Evolutionary conservation across 2,888 invertebrate species (phyloP).

Genomic region (Cheilosia soror): DNA sequence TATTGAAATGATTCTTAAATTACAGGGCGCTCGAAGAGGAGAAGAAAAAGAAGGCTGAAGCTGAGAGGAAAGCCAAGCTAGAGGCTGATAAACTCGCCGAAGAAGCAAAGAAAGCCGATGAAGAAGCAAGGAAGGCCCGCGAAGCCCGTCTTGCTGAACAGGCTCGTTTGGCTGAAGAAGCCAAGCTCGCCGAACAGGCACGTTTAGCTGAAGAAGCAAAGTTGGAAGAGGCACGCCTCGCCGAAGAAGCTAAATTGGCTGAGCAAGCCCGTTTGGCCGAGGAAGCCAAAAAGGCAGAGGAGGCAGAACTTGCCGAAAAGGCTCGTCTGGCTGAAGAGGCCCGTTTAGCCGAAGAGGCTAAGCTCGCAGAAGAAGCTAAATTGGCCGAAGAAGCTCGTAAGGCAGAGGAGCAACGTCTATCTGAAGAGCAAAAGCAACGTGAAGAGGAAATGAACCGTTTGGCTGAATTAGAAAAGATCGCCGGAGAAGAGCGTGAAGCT

Average conservation of each 20-base stretch:
- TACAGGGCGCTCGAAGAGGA: slow-evolving; percentile 86
- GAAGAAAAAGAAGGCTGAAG: slow-evolving; percentile 85
- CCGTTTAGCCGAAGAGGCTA: slow-evolving; percentile 83
- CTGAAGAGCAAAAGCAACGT: slow-evolving; percentile 84
- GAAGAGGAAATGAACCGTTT: slow-evolving; percentile 85
- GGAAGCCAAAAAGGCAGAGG: slow-evolving; percentile 84
- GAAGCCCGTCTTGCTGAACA: slow-evolving; percentile 84
- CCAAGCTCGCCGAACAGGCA: slow-evolving; percentile 80
- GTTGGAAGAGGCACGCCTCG: slow-evolving; percentile 83
- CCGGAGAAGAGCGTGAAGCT: slow-evolving; percentile 86
- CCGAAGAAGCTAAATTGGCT: slow-evolving; percentile 83
- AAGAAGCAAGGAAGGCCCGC: slow-evolving; percentile 79
- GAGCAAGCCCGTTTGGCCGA: slow-evolving; percentile 84
- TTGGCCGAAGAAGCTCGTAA: slow-evolving; percentile 82
- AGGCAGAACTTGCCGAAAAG: slow-evolving; percentile 84
- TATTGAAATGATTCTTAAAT: slow-evolving; percentile 11
- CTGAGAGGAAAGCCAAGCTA: slow-evolving; percentile 83
- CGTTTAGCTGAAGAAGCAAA: slow-evolving; percentile 82
- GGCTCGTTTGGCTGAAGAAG: slow-evolving; percentile 80
- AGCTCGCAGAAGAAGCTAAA: slow-evolving; percentile 77
- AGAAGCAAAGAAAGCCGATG: slow-evolving; percentile 62
- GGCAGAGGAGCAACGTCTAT: slow-evolving; percentile 84
- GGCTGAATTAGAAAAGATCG: slow-evolving; percentile 85
- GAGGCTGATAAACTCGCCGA: slow-evolving; percentile 78
- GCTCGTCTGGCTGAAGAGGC: slow-evolving; percentile 81